Conservation (phyloP, 2,888 invertebrate species). For the Drosophila emarginata region DNA sequence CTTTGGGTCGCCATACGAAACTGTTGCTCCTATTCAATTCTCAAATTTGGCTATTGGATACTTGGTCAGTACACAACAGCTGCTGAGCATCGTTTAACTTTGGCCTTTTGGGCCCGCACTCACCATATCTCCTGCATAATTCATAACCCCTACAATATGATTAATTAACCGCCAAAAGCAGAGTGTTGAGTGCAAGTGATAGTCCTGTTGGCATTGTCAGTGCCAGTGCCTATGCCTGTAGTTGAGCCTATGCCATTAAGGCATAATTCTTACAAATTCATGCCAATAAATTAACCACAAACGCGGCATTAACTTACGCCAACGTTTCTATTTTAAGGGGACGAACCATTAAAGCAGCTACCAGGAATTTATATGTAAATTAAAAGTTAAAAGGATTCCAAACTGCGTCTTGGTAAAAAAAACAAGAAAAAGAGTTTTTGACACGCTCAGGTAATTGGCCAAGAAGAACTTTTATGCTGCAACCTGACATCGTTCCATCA, state of each 20-base stretch:
- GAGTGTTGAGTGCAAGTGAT: constrained; percentile 29
- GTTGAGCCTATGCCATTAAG: constrained; percentile 25
- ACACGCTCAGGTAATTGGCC: constrained; percentile 35
- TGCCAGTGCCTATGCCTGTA: not conserved
- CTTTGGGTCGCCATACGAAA: not conserved
- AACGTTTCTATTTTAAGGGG: constrained; percentile 22
- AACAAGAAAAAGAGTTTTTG: not conserved
- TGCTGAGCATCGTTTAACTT: constrained; percentile 40
- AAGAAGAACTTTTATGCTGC: constrained; percentile 4
- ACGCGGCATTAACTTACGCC: constrained; percentile 36
- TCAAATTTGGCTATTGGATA: constrained; percentile 8
- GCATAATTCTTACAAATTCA: constrained; percentile 33
- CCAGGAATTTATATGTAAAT: constrained; percentile 21
- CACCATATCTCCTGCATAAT: constrained; percentile 31
- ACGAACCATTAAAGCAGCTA: constrained; percentile 13
- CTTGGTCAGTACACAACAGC: constrained; percentile 29
- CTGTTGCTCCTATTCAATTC: constrained; percentile 32
- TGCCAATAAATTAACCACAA: constrained; percentile 25
- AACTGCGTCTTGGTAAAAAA: not conserved
- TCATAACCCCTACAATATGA: constrained; percentile 35
- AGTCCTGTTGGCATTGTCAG: too few species aligned
- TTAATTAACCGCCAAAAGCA: constrained; percentile 38
- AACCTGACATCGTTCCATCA: constrained; percentile 36
- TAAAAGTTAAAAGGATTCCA: constrained; percentile 15
- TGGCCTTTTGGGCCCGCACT: constrained; percentile 30